Evolutionary conservation across 2,888 invertebrate genomes (phyloP).

Genomic region (Synergus japonicus): DNA sequence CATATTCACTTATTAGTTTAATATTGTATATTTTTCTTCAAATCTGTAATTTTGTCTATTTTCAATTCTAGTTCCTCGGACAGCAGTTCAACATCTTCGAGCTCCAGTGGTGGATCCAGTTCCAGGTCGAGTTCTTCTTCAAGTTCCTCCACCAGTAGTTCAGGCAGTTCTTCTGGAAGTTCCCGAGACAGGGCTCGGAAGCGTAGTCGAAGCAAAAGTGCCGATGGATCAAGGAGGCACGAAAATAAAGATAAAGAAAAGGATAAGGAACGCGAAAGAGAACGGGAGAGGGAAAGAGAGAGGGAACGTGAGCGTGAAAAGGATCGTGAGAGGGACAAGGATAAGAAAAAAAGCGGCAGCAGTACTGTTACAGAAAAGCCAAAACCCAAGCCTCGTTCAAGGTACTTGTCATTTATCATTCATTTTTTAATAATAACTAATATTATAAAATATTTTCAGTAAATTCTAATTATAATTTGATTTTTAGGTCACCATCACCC

Average conservation of each 20-base stretch:
- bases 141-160: slow-evolving; percentile 88
- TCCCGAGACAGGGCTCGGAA: slow-evolving; percentile 83
- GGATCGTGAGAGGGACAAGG: slow-evolving; percentile 69
- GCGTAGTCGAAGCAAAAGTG: slow-evolving; percentile 75
- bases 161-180: slow-evolving; percentile 80
- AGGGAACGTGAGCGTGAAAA: slow-evolving; percentile 69
- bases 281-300: slow-evolving; percentile 72
- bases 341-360: slow-evolving; percentile 74
- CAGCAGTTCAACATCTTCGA: slow-evolving; percentile 83
- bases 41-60: background rate
- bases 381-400: slow-evolving; percentile 76
- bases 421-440: background rate
- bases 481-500: slow-evolving; percentile 82
- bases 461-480: slow-evolving; percentile 29
- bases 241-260: slow-evolving; percentile 77
- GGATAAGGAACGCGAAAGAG: slow-evolving; percentile 78
- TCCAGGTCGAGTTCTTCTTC: slow-evolving; percentile 86
- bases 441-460: background rate
- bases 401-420: slow-evolving; percentile 62
- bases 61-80: slow-evolving; percentile 83
- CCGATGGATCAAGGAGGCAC: slow-evolving; percentile 74
- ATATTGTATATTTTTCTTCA: background rate
- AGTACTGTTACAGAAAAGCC: slow-evolving; percentile 73
- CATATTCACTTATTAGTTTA: background rate
- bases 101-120: slow-evolving; percentile 78